These are phyloP conservation scores for Alcis repandata DNA, from an alignment of 2,888 invertebrate species.

Conservation along the genomic window DNA sequence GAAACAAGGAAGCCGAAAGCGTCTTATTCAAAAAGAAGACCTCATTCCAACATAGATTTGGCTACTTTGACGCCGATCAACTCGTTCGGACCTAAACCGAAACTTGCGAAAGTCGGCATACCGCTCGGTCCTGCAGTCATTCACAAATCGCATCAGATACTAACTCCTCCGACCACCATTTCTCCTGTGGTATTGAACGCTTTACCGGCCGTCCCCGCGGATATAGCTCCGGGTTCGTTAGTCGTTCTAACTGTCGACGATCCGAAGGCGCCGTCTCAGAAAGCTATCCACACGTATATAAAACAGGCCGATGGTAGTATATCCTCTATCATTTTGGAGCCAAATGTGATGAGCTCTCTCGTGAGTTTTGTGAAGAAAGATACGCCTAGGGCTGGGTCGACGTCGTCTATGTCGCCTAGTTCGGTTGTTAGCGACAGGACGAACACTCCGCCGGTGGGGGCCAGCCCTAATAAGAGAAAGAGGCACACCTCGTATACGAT, in stretches of 20 bases:
- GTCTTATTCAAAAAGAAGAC: too few species aligned
- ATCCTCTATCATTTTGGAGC: conserved; percentile 72
- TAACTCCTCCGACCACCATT: conserved; percentile 9
- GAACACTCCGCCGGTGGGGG: conserved; percentile 43
- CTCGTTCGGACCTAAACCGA: background rate
- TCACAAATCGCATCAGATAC: background rate
- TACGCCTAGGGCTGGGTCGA: conserved; percentile 70
- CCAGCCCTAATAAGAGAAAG: conserved; percentile 62
- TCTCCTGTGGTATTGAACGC: conserved; percentile 30
- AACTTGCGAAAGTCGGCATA: background rate
- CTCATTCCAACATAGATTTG: background rate
- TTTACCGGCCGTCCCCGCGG: conserved; percentile 56
- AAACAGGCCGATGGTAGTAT: conserved; percentile 69
- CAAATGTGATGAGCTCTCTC: conserved; percentile 71
- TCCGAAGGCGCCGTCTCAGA: conserved; percentile 74
- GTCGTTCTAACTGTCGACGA: conserved; percentile 79
- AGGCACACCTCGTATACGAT: conserved; percentile 74
- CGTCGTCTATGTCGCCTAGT: conserved; percentile 66
- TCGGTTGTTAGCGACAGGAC: conserved; percentile 70
- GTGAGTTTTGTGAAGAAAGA: conserved; percentile 78
- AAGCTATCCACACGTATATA: conserved; percentile 80
- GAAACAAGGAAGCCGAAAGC: too few species aligned
- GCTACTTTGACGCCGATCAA: conserved; percentile 6
- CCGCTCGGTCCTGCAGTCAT: conserved; percentile 17
- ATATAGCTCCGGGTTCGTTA: conserved; percentile 76